phyloP scores from a whole-genome alignment of 2,113 vertebrate genomes.

The Nesoenas mayeri region DNA sequence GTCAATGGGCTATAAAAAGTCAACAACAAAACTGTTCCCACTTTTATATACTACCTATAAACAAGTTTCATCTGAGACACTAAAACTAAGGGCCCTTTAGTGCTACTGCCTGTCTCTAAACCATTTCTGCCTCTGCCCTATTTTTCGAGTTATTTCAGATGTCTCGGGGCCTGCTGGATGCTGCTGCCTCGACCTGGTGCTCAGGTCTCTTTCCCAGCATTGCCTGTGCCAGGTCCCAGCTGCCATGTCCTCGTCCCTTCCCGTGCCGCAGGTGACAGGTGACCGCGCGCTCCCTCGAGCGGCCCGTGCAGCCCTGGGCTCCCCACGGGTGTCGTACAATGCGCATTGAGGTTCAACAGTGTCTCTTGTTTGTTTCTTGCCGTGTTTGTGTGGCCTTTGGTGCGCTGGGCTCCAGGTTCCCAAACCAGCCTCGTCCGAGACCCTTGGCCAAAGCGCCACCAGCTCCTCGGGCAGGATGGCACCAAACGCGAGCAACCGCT shows the following conservation, averaged over 20 bases:
- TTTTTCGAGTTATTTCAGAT: neutral
- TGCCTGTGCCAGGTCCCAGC: neutral
- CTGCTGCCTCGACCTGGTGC: neutral
- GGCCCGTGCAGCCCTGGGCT: too few species aligned
- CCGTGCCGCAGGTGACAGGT: neutral
- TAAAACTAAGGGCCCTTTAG: neutral
- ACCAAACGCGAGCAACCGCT: neutral
- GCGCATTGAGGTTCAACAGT: fast-evolving
- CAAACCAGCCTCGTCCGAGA: neutral
- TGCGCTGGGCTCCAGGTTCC: neutral
- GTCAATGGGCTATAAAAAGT: neutral
- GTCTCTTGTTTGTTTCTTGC: neutral
- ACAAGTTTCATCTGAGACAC: neutral
- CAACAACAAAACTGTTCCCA: neutral
- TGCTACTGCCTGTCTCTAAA: neutral
- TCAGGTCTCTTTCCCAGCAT: neutral
- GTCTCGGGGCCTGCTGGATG: neutral
- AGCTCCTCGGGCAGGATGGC: neutral
- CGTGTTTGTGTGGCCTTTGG: neutral
- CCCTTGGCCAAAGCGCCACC: neutral
- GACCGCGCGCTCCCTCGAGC: too few species aligned
- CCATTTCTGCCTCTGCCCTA: neutral
- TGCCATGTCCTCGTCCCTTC: neutral
- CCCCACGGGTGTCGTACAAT: neutral
- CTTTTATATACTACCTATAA: neutral